A percentile compares a stretch with the other conserved stretches of the same genome.
phyloP scores from a whole-genome alignment of 2,888 invertebrate species.

The Latheticus oryzae region DNA sequence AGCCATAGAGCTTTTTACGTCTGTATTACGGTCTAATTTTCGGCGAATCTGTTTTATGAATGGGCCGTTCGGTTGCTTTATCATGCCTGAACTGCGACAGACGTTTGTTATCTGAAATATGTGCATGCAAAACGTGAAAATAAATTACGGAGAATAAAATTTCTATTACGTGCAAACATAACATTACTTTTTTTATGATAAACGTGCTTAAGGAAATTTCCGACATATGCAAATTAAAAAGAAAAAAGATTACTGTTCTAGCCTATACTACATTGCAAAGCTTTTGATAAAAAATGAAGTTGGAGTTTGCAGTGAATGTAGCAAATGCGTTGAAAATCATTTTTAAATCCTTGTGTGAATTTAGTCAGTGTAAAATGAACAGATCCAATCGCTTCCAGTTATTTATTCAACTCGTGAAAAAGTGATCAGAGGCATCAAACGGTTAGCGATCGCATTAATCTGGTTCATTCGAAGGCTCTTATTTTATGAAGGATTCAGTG shows the following conservation, averaged over 20 bases:
- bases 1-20: slow-evolving; percentile 4
- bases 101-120: slow-evolving; percentile 17
- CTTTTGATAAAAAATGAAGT: no score
- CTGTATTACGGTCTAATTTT: slow-evolving; percentile 15
- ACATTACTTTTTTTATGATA: neutral
- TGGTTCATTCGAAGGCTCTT: no score
- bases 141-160: slow-evolving; percentile 17
- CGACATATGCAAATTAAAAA: no score
- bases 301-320: no score
- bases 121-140: slow-evolving; percentile 4
- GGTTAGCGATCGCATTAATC: no score
- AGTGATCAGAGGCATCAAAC: no score
- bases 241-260: no score
- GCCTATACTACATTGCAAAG: no score
- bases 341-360: slow-evolving; percentile 17
- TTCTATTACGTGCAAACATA: slow-evolving; percentile 14
- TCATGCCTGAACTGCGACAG: slow-evolving; percentile 20
- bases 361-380: slow-evolving; percentile 7
- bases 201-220: slow-evolving; percentile 2
- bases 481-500: no score
- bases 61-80: slow-evolving; percentile 14
- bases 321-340: slow-evolving; percentile 22
- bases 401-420: slow-evolving; percentile 4
- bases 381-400: neutral
- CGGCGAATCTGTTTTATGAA: slow-evolving; percentile 14